These are phyloP conservation scores for Idaea straminata DNA, from an alignment of 2,888 invertebrate genomes.

Conservation along the genomic window DNA sequence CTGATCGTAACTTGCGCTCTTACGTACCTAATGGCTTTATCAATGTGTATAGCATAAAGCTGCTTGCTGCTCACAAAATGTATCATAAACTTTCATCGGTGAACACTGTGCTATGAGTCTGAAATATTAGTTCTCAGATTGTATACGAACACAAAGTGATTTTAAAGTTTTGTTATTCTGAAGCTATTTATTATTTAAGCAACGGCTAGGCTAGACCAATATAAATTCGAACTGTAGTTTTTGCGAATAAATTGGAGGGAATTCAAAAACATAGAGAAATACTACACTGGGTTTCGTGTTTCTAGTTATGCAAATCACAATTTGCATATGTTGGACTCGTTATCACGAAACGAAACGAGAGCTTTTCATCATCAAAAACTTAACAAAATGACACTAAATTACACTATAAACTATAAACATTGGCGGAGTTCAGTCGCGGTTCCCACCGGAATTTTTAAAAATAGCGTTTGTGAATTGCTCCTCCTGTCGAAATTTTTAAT, in stretches of 20 bases:
- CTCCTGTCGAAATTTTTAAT: slow-evolving; percentile 50
- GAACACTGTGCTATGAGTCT: background rate
- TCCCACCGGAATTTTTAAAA: slow-evolving; percentile 37
- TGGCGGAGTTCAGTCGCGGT: slow-evolving; percentile 31
- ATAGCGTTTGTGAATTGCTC: slow-evolving; percentile 42
- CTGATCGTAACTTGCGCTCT: slow-evolving; percentile 20
- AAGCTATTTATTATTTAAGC: background rate
- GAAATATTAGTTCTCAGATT: background rate
- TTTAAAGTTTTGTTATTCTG: background rate
- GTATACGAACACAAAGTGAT: background rate
- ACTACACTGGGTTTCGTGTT: slow-evolving; percentile 18
- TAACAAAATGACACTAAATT: slow-evolving; percentile 36
- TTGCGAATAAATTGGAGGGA: background rate
- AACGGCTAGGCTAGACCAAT: background rate
- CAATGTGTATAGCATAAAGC: slow-evolving; percentile 11
- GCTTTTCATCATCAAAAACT: slow-evolving; percentile 33
- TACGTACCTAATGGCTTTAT: slow-evolving; percentile 21
- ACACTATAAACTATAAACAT: slow-evolving; percentile 32
- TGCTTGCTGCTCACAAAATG: background rate
- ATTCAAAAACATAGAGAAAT: slow-evolving; percentile 14
- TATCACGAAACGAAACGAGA: slow-evolving; percentile 31
- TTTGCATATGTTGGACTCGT: slow-evolving; percentile 31
- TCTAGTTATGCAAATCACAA: slow-evolving; percentile 29
- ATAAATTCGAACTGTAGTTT: background rate
- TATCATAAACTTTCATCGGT: background rate